Base-by-base conservation (phyloP, 1,140 invertebrate species). In the Gonatopus flavifemur region DNA sequence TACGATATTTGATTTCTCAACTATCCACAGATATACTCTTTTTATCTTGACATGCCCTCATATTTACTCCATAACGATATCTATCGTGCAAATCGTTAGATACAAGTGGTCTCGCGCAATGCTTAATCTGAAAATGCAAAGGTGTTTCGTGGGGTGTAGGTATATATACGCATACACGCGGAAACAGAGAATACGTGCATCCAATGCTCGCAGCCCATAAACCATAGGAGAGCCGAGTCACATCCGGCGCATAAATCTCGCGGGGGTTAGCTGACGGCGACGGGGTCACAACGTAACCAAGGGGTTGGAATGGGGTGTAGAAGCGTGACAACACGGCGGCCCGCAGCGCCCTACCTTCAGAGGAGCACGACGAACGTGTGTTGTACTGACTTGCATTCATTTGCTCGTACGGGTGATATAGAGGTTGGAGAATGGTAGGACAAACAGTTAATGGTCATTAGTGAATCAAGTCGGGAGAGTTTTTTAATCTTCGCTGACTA, bases 231-330 rank as follows among this genome's bases (percentile, higher is more conserved):
- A 44, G 52, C 49, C 61, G 59, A 66, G 70, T 72, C 69, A 71
- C 70, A 75, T 76, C 71, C 72, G 67, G 71, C 40, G 69, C 69
- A 75, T 76, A 76, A 76, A 75, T 75, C 70, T 71, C 62, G 45
- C 59, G 36, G 55, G 53, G 49, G 49, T 57, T 59, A 43, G 40
- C 35, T 52, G 52, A 35, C 59, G 44, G 39, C 18, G 55, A 55
- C 33, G 42, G 30, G 15, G 44, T 33, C 33, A 33, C 9, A 16
- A 22, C 13, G 37, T 5, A 35, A 30, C 18, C 3, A 46, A 24
- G 40, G 37, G 49, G 5, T 30, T 19, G 9, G 15, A 31, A n/a
- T 35, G 13, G 10, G 28, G 12, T 24, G 19, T 21, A 43, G 15
- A 45, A 55, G 49, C 55, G 50, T 57, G 55, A 59, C 55, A 53